Percentiles rank a stretch among this genome's conserved stretches.
These are phyloP conservation scores for Penaeus indicus DNA, from an alignment of 1,140 invertebrate species.

Conservation along the genomic window DNA sequence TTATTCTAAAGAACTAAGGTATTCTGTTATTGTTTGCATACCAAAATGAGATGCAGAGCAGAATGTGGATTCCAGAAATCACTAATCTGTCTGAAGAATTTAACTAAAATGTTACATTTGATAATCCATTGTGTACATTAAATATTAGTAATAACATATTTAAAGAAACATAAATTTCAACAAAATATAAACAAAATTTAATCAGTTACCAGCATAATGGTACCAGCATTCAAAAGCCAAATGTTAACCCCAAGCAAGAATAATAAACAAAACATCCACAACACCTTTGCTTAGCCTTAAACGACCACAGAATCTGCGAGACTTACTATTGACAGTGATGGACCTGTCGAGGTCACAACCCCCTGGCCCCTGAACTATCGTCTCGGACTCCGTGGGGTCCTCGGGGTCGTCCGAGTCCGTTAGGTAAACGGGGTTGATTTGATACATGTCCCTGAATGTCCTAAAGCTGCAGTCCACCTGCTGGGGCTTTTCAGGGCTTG, in stretches of 20 bases:
- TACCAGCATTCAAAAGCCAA: neutral
- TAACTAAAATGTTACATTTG: too few relatives aligned
- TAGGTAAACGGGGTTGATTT: conserved; percentile 55
- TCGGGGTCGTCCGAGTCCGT: conserved; percentile 58
- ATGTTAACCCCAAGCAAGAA: neutral
- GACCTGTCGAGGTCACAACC: conserved; percentile 50
- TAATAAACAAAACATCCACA: neutral
- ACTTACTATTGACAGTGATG: conserved; percentile 58
- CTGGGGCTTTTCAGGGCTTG: conserved; percentile 33
- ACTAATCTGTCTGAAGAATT: too few relatives aligned
- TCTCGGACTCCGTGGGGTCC: conserved; percentile 58
- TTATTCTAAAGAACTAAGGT: too few relatives aligned
- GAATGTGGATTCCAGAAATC: too few relatives aligned
- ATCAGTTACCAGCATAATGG: too few relatives aligned
- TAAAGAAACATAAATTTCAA: too few relatives aligned
- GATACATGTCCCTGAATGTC: conserved; percentile 60
- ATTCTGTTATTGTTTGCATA: too few relatives aligned
- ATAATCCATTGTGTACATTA: too few relatives aligned
- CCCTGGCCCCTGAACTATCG: conserved; percentile 41
- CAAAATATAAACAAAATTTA: too few relatives aligned
- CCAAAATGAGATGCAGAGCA: too few relatives aligned
- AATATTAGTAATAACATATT: too few relatives aligned
- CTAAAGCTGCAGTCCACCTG: conserved; percentile 53
- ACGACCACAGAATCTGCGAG: neutral
- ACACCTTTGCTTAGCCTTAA: conserved; percentile 4